A percentile compares a stretch with the other conserved stretches of the same genome.
These are phyloP conservation scores for Panzeria rudis DNA, from an alignment of 2,888 invertebrate species.

Conservation along the genomic window DNA sequence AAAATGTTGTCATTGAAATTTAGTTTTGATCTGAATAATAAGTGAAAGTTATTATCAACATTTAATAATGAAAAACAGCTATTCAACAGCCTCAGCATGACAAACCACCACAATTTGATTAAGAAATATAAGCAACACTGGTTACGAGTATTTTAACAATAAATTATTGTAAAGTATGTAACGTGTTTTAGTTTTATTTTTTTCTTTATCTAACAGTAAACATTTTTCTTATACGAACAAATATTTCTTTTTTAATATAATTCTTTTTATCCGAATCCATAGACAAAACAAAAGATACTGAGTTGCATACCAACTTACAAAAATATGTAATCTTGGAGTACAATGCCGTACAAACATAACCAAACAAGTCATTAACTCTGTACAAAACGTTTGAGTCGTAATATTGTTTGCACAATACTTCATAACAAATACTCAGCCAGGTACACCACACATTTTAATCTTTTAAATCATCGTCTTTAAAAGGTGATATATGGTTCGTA, in stretches of 20 bases:
- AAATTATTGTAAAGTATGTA: conserved; percentile 27
- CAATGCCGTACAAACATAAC: conserved; percentile 19
- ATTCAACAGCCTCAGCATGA: conserved; percentile 51
- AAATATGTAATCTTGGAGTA: conserved; percentile 4
- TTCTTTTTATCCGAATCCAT: conserved; percentile 38
- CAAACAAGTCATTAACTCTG: conserved; percentile 29
- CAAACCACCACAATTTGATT: conserved; percentile 43
- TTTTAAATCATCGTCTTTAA: conserved; percentile 40
- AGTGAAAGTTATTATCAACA: conserved; percentile 71
- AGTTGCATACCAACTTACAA: background rate
- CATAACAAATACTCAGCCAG: conserved; percentile 2
- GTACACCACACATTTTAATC: conserved; percentile 25
- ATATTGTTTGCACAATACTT: conserved; percentile 52
- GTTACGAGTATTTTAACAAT: conserved; percentile 25
- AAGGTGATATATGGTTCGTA: background rate
- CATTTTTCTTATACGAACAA: conserved; percentile 33
- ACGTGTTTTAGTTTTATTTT: conserved; percentile 52
- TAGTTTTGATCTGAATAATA: conserved; percentile 46
- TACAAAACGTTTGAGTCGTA: conserved; percentile 42
- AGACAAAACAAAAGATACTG: background rate
- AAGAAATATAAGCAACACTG: conserved; percentile 49
- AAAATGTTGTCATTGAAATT: conserved; percentile 54
- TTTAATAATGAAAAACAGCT: conserved; percentile 35
- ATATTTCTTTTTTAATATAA: conserved; percentile 34
- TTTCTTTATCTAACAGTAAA: conserved; percentile 33